A percentile compares a stretch with the other conserved stretches of the same genome.
Conservation (phyloP, 2,888 invertebrate genomes). For the Cinara cedri region DNA sequence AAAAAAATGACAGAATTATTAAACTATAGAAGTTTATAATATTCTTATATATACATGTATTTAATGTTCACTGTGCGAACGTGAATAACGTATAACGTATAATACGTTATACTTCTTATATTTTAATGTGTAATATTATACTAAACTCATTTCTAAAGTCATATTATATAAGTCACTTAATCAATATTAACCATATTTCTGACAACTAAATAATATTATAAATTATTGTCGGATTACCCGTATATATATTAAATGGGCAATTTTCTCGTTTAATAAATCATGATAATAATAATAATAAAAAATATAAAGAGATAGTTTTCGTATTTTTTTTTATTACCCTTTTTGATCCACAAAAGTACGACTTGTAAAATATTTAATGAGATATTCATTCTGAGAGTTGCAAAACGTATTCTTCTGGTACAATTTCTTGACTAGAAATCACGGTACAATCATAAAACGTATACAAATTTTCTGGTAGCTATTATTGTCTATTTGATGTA, state of each 20-base stretch:
- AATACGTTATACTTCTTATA: background rate
- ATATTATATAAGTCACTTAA: background rate
- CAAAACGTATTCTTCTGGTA: too few relatives aligned
- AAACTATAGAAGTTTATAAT: slow-evolving; percentile 17
- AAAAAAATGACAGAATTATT: slow-evolving; percentile 21
- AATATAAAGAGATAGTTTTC: too few relatives aligned
- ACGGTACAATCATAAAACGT: too few relatives aligned
- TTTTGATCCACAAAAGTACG: too few relatives aligned
- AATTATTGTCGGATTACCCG: background rate
- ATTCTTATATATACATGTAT: background rate
- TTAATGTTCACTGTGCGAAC: background rate
- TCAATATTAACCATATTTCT: slow-evolving; percentile 5
- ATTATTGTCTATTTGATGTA: too few relatives aligned
- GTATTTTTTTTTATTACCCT: too few relatives aligned
- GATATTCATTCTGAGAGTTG: too few relatives aligned
- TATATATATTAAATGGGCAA: background rate
- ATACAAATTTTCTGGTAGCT: too few relatives aligned
- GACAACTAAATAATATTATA: background rate
- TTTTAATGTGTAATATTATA: background rate
- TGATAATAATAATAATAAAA: too few relatives aligned
- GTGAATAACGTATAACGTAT: too few relatives aligned
- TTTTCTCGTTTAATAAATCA: background rate
- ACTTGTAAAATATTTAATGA: too few relatives aligned
- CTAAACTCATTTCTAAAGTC: background rate
- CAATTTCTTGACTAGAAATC: too few relatives aligned